Evolutionary conservation across 2,113 vertebrate species (phyloP).

Genomic region (Maccullochella peelii): DNA sequence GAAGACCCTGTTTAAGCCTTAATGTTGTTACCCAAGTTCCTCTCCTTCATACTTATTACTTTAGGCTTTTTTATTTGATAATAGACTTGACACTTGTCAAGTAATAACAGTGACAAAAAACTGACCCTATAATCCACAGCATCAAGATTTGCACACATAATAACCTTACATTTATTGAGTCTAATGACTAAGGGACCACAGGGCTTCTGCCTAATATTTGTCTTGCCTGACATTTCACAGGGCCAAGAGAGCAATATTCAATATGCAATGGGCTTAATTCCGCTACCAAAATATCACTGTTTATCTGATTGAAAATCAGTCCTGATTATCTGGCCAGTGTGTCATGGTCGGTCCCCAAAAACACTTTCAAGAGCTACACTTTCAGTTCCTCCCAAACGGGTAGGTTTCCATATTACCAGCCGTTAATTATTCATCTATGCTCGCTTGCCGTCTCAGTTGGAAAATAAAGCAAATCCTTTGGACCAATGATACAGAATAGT

Average conservation of each 20-base stretch:
- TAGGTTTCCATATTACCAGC: slow-evolving; percentile 81
- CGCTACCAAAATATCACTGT: slow-evolving; percentile 23
- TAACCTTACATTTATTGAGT: slow-evolving; percentile 11
- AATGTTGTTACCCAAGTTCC: background rate
- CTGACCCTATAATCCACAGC: slow-evolving; percentile 10
- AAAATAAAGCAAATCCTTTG: slow-evolving; percentile 80
- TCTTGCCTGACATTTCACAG: slow-evolving; percentile 27
- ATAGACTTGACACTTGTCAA: background rate
- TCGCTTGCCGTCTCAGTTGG: slow-evolving; percentile 64
- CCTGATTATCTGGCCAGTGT: slow-evolving; percentile 48
- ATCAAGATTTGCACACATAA: slow-evolving; percentile 8
- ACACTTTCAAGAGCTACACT: slow-evolving; percentile 71
- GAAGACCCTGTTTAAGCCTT: background rate
- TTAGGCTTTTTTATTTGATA: background rate
- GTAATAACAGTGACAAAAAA: background rate
- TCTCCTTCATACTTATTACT: background rate
- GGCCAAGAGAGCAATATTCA: background rate
- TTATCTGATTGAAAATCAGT: slow-evolving; percentile 72
- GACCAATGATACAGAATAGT: slow-evolving; percentile 67
- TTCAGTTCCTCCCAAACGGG: slow-evolving; percentile 73
- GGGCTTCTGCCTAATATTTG: slow-evolving; percentile 25
- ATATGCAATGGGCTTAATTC: slow-evolving; percentile 36
- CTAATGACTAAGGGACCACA: slow-evolving; percentile 6
- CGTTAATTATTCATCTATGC: slow-evolving; percentile 81
- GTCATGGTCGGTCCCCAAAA: slow-evolving; percentile 44